These are phyloP conservation scores for Spodoptera littoralis DNA, from an alignment of 2,888 invertebrate genomes.

Conservation along the genomic window DNA sequence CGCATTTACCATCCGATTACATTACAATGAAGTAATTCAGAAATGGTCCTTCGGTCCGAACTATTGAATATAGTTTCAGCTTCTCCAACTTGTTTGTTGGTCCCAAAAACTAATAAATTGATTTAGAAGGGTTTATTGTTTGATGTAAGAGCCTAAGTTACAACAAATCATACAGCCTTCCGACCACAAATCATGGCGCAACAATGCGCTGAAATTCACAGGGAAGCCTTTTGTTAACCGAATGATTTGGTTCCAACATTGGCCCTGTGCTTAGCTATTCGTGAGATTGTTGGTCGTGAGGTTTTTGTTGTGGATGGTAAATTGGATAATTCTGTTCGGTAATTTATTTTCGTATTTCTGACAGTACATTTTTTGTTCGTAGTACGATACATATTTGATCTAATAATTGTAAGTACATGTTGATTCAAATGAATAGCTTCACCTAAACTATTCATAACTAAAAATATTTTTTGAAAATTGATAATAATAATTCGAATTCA, in stretches of 20 bases:
- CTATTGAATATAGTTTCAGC: constrained; percentile 17
- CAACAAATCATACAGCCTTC: constrained; percentile 48
- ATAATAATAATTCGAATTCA: too few species aligned
- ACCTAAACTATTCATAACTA: too few species aligned
- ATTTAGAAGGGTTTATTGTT: constrained; percentile 47
- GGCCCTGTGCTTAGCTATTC: constrained; percentile 13
- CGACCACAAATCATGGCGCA: constrained; percentile 49
- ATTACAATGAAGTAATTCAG: constrained; percentile 2
- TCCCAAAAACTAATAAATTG: constrained; percentile 41
- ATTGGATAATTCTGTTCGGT: too few species aligned
- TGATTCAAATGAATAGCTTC: too few species aligned
- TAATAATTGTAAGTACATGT: too few species aligned
- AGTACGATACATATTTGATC: too few species aligned
- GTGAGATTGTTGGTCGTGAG: constrained; percentile 6
- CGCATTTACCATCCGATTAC: neutral
- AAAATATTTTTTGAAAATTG: too few species aligned
- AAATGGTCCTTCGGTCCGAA: constrained; percentile 6
- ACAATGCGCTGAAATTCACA: constrained; percentile 40
- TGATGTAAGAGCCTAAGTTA: constrained; percentile 42
- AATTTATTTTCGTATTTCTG: too few species aligned
- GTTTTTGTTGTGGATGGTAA: neutral
- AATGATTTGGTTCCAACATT: constrained; percentile 34
- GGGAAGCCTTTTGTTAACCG: constrained; percentile 28
- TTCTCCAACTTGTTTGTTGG: constrained; percentile 14
- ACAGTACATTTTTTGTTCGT: too few species aligned